These are phyloP conservation scores for Anser brachyrhynchus DNA, from an alignment of 2,113 vertebrate species.

Conservation along the genomic window DNA sequence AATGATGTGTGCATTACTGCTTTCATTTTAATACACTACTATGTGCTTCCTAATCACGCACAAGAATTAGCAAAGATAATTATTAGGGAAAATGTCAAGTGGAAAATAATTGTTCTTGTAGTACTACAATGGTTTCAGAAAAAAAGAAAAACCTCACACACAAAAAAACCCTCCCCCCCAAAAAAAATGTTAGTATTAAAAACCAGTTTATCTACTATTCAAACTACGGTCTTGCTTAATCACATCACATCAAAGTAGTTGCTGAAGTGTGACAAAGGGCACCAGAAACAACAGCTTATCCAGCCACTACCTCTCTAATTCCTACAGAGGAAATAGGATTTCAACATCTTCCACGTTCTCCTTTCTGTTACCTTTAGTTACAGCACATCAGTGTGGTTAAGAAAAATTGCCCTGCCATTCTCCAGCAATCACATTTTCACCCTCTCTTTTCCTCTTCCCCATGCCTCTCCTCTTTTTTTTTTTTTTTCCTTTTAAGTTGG, in stretches of 20 bases:
- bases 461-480: no score
- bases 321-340: not conserved
- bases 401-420: not conserved
- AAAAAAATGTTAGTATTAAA: not conserved
- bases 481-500: not conserved
- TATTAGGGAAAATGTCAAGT: not conserved
- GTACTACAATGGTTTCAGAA: not conserved
- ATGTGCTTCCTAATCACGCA: not conserved
- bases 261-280: constrained; percentile 58
- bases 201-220: constrained; percentile 56
- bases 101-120: not conserved
- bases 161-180: not conserved
- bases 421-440: not conserved
- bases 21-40: not conserved
- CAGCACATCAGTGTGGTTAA: not conserved
- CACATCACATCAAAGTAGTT: not conserved
- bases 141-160: not conserved
- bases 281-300: constrained; percentile 7
- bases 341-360: not conserved
- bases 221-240: constrained; percentile 36
- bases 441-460: not conserved
- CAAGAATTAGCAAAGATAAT: not conserved
- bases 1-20: not conserved
- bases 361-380: not conserved
- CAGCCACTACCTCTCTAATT: not conserved